These are phyloP conservation scores for Scyliorhinus canicula DNA, from an alignment of 2,797 vertebrate genomes.

Conservation along the genomic window DNA sequence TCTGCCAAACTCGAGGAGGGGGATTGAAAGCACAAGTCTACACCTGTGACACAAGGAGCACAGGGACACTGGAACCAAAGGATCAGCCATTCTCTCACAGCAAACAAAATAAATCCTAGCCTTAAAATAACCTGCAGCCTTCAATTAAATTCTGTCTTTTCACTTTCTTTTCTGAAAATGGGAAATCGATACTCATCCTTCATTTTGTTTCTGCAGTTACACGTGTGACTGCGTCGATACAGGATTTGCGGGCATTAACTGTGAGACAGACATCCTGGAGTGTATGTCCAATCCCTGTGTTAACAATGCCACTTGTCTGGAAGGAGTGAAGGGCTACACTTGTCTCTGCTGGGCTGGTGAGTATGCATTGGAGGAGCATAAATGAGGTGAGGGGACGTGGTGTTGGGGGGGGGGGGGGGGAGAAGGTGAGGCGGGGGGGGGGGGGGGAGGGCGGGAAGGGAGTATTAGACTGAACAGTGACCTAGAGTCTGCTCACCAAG, in stretches of 20 bases:
- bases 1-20: background rate
- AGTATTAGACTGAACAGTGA: background rate
- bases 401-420: background rate
- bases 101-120: background rate
- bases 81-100: background rate
- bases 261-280: conserved; percentile 78
- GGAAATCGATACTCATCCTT: background rate
- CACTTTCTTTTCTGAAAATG: background rate
- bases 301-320: conserved; percentile 72
- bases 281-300: conserved; percentile 80
- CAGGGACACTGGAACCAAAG: background rate
- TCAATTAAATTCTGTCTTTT: background rate
- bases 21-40: background rate
- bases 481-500: background rate
- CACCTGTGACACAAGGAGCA: background rate
- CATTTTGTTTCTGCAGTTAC: conserved; percentile 58
- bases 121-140: background rate
- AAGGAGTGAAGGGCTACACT: conserved; percentile 68
- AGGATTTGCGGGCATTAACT: conserved; percentile 71
- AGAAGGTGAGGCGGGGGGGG: too few species aligned
- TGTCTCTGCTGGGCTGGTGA: conserved; percentile 86
- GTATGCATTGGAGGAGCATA: conserved; percentile 31
- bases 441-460: background rate
- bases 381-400: too few species aligned
- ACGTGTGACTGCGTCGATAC: conserved; percentile 75